These are phyloP conservation scores for Pilophorus perplexus DNA, from an alignment of 2,888 invertebrate genomes.

Conservation along the genomic window DNA sequence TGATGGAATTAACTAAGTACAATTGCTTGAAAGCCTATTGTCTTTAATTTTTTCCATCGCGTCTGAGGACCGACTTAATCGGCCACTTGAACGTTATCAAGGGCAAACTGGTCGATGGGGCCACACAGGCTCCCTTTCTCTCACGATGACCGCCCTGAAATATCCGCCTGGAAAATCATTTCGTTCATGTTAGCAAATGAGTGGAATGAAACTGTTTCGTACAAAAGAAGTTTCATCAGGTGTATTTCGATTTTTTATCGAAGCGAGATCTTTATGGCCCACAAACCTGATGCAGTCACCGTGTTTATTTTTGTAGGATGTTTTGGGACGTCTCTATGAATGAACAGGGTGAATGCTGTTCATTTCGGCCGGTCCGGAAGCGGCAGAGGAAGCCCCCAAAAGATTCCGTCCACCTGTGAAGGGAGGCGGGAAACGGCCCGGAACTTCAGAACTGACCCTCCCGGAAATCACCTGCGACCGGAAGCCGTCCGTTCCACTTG, in stretches of 20 bases:
- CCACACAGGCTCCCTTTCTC: not conserved
- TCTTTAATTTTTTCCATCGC: slow-evolving; percentile 28
- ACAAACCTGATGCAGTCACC: too few relatives aligned
- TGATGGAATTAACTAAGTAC: slow-evolving; percentile 22
- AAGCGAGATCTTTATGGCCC: too few relatives aligned
- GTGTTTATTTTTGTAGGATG: too few relatives aligned
- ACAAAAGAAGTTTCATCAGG: too few relatives aligned
- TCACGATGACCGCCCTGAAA: not conserved
- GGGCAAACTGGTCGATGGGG: not conserved
- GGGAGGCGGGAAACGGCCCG: not conserved
- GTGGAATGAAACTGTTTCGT: too few relatives aligned
- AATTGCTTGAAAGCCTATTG: slow-evolving; percentile 24
- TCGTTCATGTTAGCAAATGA: too few relatives aligned
- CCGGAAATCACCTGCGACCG: slow-evolving; percentile 26
- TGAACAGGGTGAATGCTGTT: too few relatives aligned
- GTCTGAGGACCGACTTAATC: slow-evolving; percentile 32
- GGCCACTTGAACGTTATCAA: slow-evolving; percentile 29
- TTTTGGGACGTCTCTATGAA: too few relatives aligned
- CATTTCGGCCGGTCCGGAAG: slow-evolving; percentile 1
- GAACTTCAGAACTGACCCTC: slow-evolving; percentile 1
- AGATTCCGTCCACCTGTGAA: not conserved
- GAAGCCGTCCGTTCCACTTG: not conserved
- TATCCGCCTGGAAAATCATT: too few relatives aligned
- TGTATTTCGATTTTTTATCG: too few relatives aligned
- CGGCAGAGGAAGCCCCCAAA: slow-evolving; percentile 18